Base-by-base conservation (phyloP, 2,113 vertebrate genomes). In the Opisthocomus hoazin region DNA sequence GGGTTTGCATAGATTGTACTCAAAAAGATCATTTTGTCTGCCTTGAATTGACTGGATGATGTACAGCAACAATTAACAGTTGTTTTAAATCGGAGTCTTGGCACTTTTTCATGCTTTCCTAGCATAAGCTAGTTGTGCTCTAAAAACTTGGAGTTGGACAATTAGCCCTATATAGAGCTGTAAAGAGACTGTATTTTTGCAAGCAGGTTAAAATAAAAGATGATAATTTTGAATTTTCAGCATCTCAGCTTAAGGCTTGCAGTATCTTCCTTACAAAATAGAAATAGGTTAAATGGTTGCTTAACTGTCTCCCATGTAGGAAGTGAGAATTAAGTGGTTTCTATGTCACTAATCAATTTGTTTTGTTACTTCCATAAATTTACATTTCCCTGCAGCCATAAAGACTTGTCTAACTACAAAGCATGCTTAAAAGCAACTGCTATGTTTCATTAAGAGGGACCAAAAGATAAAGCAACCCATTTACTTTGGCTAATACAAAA, bases 301-400 rank as follows among this genome's bases (percentile, higher is more conserved):
- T 95, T 56, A 92, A 87, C 69, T 4, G 4, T 73, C 57, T 94
- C 57, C 90, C n/a, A 36, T 93, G 53, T 66, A 61, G 90, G 89
- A 93, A 92, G 56, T 19, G 57, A 50, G 45, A 86, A 93, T 84
- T 84, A 93, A 95, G 86, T 64, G 69, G 83, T 84, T 96, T 96
- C 81, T 36, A 20, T 93, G 90, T 94, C 94, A 37, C 77, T 93
- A 79, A 96, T 82, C 57, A 93, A 84, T 94, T 94, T 94, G 61
- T 51, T 95, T 92, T 89, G 70, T 91, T 90, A 65, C 29, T 74
- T 39, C 32, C 45, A 71, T 93, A 75, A 82, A 76, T 87, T 93
- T 84, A 69, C 43, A 64, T 94, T 88, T 95, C 85, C 93, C 56
- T 92, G 88, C 91, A 82, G 86, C 77, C 89, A 64, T 74, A 85